Conservation (phyloP, 1,140 invertebrate genomes). For the Pseudoatta argentina region DNA sequence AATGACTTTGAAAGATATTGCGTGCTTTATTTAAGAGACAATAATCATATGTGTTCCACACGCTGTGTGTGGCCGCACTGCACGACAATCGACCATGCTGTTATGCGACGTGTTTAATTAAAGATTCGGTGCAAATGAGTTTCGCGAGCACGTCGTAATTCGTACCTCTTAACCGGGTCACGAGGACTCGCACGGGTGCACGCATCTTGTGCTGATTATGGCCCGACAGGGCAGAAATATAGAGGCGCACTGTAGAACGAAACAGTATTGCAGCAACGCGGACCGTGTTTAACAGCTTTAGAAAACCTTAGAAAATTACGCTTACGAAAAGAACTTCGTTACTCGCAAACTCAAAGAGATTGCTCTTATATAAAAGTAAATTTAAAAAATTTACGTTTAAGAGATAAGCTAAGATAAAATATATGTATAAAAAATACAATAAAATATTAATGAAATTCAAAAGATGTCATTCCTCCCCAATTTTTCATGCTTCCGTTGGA, state of each 20-base stretch:
- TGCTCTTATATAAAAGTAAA: background rate
- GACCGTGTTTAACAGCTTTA: background rate
- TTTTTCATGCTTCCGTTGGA: background rate
- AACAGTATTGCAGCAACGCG: constrained; percentile 11
- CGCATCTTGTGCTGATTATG: constrained; percentile 29
- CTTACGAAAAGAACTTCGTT: background rate
- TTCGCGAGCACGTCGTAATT: constrained; percentile 74
- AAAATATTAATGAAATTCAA: constrained; percentile 4
- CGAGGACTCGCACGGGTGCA: constrained; percentile 49
- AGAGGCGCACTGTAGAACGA: constrained; percentile 6
- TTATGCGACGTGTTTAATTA: constrained; percentile 73
- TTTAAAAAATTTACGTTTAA: background rate
- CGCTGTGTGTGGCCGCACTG: background rate
- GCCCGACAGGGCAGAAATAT: constrained; percentile 16
- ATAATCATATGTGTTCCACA: constrained; percentile 14
- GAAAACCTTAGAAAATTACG: background rate
- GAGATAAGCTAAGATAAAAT: background rate
- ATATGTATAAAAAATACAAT: background rate
- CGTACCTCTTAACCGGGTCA: constrained; percentile 50
- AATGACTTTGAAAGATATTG: background rate
- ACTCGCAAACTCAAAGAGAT: background rate
- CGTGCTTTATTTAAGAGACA: constrained; percentile 6
- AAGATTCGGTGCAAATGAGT: constrained; percentile 76
- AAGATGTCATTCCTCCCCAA: background rate
- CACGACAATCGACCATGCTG: constrained; percentile 57